These are phyloP conservation scores for Melitaea cinxia DNA, from an alignment of 1,140 invertebrate species.

Conservation along the genomic window DNA sequence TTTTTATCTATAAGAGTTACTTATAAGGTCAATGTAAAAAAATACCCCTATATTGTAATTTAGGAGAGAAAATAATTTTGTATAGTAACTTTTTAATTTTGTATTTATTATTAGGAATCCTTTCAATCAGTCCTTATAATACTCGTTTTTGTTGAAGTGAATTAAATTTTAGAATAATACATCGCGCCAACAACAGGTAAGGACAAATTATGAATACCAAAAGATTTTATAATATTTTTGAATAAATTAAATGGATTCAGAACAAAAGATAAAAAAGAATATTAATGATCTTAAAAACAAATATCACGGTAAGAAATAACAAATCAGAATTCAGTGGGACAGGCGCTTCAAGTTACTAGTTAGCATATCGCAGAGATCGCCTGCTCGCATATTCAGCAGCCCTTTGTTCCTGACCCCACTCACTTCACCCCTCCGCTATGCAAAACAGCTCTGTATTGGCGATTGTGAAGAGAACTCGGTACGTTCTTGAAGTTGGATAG, in stretches of 20 bases:
- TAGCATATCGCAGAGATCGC: conserved; percentile 41
- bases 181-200: too few relatives aligned
- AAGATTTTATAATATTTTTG: neutral
- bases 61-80: too few relatives aligned
- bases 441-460: conserved; percentile 33
- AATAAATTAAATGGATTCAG: neutral
- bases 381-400: conserved; percentile 41
- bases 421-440: conserved; percentile 34
- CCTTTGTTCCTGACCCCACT: conserved; percentile 42
- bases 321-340: conserved; percentile 26
- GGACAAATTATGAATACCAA: neutral
- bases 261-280: neutral
- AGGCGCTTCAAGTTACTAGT: conserved; percentile 37
- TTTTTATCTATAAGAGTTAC: conserved; percentile 7
- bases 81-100: neutral
- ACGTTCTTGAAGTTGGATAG: conserved; percentile 23
- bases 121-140: too few relatives aligned
- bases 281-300: neutral
- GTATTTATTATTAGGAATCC: neutral
- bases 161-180: too few relatives aligned
- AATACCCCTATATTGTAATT: too few relatives aligned
- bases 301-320: conserved; percentile 21
- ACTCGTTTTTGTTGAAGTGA: too few relatives aligned
- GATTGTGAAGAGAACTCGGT: conserved; percentile 32
- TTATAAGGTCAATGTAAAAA: conserved; percentile 10